Base-by-base conservation (phyloP, 2,797 vertebrate genomes). In the Syngnathus rostellatus region DNA sequence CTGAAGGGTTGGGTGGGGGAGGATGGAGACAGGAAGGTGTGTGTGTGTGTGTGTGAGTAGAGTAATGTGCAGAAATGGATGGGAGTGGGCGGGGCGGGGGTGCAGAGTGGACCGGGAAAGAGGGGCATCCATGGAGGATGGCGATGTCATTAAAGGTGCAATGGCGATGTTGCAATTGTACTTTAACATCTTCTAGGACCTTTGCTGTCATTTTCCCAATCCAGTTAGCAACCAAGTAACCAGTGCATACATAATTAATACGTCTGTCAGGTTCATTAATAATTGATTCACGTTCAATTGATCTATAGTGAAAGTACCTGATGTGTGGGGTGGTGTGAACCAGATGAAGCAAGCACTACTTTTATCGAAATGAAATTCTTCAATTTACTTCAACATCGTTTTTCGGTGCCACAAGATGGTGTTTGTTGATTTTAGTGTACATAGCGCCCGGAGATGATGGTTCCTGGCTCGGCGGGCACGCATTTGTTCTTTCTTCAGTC, bases 401-500 rank as follows among this genome's bases (percentile, higher is more conserved):
- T 1, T 8, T 50, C n/a, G 8, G 8, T 53, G 50, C n/a, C 8
- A 53, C 8, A 21, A 53, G n/a, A 53, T 50, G 17, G 48, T 63
- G 61, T 43, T 69, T 64, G 37, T 73, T 70, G 71, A 1, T 57
- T 57, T 31, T 25, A 17, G 5, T 65, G 46, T 46, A 61, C 39
- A 66, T 68, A 46, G 65, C 75, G 64, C 54, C 31, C 76, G 75
- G 85, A 84, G 86, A 82, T 80, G 81, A 85, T 85, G 81, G 82
- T 83, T 81, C 81, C 82, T 80, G 76, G 80, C 70, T 59, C 83
- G 70, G 74, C 76, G 39, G 80, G 31, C 74, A 31, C 69, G 64
- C 64, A 75, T 80, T 88, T 88, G 83, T 89, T 80, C 70, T 46
- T 16, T 70, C 48, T 66, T 59, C 21, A 65, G 17, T 73, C 62